Evolutionary conservation across 2,888 invertebrate genomes (phyloP).

Genomic region (Nymphalis urticae): DNA sequence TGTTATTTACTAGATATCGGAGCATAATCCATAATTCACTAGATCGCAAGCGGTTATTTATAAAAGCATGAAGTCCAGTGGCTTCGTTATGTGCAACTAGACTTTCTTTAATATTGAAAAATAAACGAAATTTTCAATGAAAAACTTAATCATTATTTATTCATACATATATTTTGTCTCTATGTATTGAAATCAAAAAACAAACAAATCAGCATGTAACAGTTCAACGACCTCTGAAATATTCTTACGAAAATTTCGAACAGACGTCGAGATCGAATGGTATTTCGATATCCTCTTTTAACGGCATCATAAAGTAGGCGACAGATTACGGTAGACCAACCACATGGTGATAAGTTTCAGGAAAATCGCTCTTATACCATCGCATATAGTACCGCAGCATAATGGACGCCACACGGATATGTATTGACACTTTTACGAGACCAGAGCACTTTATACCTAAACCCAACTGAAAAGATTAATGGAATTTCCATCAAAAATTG

Average conservation of each 20-base stretch:
- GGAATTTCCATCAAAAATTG: neutral
- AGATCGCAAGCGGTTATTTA: too few species aligned
- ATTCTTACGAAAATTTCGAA: constrained; percentile 5
- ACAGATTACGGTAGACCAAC: constrained; percentile 13
- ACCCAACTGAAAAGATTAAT: constrained; percentile 1
- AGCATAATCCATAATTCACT: too few species aligned
- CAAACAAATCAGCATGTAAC: neutral
- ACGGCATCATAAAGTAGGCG: constrained; percentile 21
- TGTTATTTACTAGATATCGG: too few species aligned
- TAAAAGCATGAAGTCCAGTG: too few species aligned
- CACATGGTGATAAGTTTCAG: neutral
- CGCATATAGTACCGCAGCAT: neutral
- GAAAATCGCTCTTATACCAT: constrained; percentile 2
- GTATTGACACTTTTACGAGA: constrained; percentile 12
- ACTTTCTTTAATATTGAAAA: too few species aligned
- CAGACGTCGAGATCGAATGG: constrained; percentile 12
- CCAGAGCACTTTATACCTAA: constrained; percentile 1
- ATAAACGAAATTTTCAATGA: too few species aligned
- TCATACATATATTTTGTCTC: too few species aligned
- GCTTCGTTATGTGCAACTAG: too few species aligned
- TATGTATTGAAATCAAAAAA: too few species aligned
- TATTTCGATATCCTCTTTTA: constrained; percentile 18
- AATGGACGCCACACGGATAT: neutral
- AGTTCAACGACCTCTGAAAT: neutral
- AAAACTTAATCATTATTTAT: too few species aligned